These are phyloP conservation scores for Palloptera scutellata DNA, from an alignment of 2,888 invertebrate genomes.

Conservation along the genomic window DNA sequence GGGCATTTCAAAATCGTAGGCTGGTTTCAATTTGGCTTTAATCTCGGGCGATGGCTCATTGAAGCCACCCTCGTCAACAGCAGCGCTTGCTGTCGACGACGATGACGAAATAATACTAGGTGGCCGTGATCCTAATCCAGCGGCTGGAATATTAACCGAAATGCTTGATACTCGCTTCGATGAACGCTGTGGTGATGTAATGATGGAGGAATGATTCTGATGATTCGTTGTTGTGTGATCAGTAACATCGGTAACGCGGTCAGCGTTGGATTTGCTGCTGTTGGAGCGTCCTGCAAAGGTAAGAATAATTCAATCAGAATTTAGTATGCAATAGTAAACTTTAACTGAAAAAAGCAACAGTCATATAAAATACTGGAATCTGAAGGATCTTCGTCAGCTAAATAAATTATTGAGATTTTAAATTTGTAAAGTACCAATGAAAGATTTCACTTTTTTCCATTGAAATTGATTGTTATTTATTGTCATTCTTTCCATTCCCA, in stretches of 20 bases:
- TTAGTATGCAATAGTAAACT: neutral
- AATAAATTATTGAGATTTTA: too few species aligned
- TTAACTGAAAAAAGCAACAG: neutral
- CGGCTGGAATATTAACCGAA: slow-evolving; percentile 71
- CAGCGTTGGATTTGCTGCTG: slow-evolving; percentile 33
- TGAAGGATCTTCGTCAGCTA: too few species aligned
- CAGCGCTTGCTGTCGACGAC: slow-evolving; percentile 67
- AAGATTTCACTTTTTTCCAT: too few species aligned
- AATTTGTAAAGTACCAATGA: too few species aligned
- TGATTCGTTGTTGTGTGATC: slow-evolving; percentile 20
- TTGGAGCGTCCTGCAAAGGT: slow-evolving; percentile 50
- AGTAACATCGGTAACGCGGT: slow-evolving; percentile 38
- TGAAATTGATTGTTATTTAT: too few species aligned
- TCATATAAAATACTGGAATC: too few species aligned
- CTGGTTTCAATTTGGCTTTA: slow-evolving; percentile 68
- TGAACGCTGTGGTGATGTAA: slow-evolving; percentile 52
- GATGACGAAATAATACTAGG: slow-evolving; percentile 73
- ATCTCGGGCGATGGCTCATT: slow-evolving; percentile 77
- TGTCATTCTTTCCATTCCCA: too few species aligned
- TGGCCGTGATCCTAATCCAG: slow-evolving; percentile 70
- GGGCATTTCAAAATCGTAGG: slow-evolving; percentile 50
- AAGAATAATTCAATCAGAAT: slow-evolving; percentile 13
- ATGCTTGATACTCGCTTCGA: slow-evolving; percentile 70
- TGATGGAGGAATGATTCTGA: slow-evolving; percentile 39
- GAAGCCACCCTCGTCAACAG: slow-evolving; percentile 75